phyloP scores from a whole-genome alignment of 2,888 invertebrate genomes.

The Epiblema foenella region DNA sequence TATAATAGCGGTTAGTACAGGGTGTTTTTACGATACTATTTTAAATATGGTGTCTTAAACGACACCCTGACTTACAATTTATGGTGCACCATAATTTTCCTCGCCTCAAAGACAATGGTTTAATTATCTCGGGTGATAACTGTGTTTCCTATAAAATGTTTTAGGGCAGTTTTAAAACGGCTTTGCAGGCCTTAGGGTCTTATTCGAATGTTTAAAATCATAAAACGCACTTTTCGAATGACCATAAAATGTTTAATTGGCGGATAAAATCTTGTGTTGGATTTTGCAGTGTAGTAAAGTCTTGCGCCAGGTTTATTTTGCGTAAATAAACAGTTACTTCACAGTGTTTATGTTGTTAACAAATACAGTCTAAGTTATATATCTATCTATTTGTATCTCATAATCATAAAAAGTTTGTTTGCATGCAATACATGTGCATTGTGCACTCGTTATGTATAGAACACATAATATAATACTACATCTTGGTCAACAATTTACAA shows the following conservation, averaged over 20 bases:
- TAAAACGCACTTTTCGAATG: conserved; percentile 37
- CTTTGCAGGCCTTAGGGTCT: conserved; percentile 60
- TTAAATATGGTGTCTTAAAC: conserved; percentile 79
- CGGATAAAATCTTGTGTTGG: conserved; percentile 23
- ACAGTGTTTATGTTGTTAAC: background rate
- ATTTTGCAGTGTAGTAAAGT: conserved; percentile 28
- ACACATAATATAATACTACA: too few relatives aligned
- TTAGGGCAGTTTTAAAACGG: conserved; percentile 57
- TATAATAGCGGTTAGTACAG: conserved; percentile 60
- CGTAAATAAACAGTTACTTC: conserved; percentile 10
- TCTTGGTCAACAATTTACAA: background rate
- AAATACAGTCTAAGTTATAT: background rate
- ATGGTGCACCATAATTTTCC: conserved; percentile 75
- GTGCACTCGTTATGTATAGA: too few relatives aligned
- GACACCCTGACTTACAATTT: conserved; percentile 69
- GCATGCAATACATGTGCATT: too few relatives aligned
- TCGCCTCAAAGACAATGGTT: conserved; percentile 76
- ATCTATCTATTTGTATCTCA: too few relatives aligned
- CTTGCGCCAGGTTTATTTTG: background rate
- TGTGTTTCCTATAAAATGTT: conserved; percentile 69
- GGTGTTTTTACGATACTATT: conserved; percentile 78
- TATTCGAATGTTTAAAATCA: conserved; percentile 33
- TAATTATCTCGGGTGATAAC: conserved; percentile 81
- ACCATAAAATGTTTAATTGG: conserved; percentile 43
- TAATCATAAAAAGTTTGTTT: background rate